Evolutionary conservation across 2,888 invertebrate genomes (phyloP), one percentile per base, ranked within the genome.

Genomic region (Pammene fasciana): DNA sequence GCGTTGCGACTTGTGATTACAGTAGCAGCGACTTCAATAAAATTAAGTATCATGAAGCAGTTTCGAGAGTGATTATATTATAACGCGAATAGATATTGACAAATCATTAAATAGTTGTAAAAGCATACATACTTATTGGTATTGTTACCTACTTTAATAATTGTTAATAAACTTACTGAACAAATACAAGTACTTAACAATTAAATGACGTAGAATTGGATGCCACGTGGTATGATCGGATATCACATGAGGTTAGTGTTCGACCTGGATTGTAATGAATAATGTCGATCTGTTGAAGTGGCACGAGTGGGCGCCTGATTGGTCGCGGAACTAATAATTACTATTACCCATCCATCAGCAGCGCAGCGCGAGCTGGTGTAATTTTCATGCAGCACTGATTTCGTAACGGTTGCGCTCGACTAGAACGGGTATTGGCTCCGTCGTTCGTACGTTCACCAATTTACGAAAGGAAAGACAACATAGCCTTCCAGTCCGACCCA

Each of bases 361-460:
- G 72, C 71, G 72, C 72, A 75, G 73, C 71, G 68, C 74, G 73
- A 78, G 77, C 78, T 78, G 79, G 79, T 82, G 82, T 85, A 86
- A 86, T 89, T 89, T 91, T 90, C 88, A 91, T 90, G 90, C 88
- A 87, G 89, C 88, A 84, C 80, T 87, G 90, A 89, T 91, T 91
- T 91, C 89, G 89, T 91, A 92, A 92, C 91, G 90, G 91, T 88
- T 90, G 90, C 90, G 88, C 81, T 89, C 88, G 86, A 86, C 87
- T 90, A 89, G 90, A 92, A 92, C 92, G 88, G 85, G 89, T 90
- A 89, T 90, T 86, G 86, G 86, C 87, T 86, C 81, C 80, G 83
- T 82, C 84, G 78, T 82, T 85, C 82, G 79, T 81, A 85, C 85
- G 86, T 85, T 87, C 85, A 86, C 82, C 72, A 76, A 62, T 73